A percentile compares a stretch with the other conserved stretches of the same genome.
phyloP scores from a whole-genome alignment of 2,113 vertebrate genomes.

The Callaeas wilsoni region DNA sequence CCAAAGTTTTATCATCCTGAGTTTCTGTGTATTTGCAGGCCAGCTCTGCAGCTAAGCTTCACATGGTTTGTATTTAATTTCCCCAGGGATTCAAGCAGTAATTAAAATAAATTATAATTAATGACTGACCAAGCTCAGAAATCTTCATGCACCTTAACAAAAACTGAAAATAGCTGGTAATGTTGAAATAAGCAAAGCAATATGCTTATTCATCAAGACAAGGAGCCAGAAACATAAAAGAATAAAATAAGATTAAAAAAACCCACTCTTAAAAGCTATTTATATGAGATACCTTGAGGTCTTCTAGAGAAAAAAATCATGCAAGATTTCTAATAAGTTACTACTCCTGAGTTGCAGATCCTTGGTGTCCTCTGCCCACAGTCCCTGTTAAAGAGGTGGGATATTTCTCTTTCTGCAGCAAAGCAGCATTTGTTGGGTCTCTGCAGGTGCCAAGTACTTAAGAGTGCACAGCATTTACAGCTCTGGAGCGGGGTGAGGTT shows the following conservation, averaged over 20 bases:
- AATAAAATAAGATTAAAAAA: neutral
- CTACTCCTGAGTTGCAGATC: neutral
- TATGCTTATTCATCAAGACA: neutral
- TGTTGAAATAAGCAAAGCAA: neutral
- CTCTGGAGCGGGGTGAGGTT: neutral
- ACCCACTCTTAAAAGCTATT: neutral
- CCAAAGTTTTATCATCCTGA: neutral
- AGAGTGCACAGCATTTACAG: neutral
- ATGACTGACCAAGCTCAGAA: neutral
- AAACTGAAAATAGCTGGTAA: neutral
- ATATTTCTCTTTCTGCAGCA: neutral
- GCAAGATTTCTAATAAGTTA: neutral
- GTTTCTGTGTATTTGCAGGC: neutral
- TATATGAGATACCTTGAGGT: neutral
- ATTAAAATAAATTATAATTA: slow-evolving; percentile 57
- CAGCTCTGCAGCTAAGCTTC: neutral
- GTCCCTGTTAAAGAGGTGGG: neutral
- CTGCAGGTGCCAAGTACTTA: neutral
- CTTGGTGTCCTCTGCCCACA: neutral
- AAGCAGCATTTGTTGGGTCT: neutral
- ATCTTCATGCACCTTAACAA: neutral
- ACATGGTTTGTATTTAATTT: neutral
- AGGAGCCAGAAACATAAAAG: neutral
- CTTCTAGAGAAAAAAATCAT: neutral
- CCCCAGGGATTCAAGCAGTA: neutral